Conservation (phyloP, 2,888 invertebrate species). For the Sarcophaga subvicina region DNA sequence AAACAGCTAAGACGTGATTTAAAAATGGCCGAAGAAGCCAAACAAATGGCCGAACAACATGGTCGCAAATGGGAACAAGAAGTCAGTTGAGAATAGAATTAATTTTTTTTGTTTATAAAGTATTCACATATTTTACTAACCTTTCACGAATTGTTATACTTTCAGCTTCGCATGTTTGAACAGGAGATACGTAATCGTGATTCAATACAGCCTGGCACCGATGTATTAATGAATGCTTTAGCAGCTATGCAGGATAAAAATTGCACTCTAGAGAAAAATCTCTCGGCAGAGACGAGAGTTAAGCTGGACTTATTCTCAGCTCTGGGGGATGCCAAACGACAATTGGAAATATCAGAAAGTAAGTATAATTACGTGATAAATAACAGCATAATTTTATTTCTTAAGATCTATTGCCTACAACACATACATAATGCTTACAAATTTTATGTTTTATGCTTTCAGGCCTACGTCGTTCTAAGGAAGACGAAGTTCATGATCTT, state of each 20-base stretch:
- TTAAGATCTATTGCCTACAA: too few species aligned
- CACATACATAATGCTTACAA: too few species aligned
- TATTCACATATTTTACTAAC: neutral
- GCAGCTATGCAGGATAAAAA: slow-evolving; percentile 95
- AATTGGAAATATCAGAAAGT: slow-evolving; percentile 94
- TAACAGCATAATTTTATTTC: too few species aligned
- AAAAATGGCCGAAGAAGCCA: slow-evolving; percentile 86
- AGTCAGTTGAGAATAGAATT: slow-evolving; percentile 71
- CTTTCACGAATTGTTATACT: neutral
- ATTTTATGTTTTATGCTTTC: slow-evolving; percentile 55
- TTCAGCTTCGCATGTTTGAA: slow-evolving; percentile 80
- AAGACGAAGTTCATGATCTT: slow-evolving; percentile 95
- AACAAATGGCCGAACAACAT: slow-evolving; percentile 81
- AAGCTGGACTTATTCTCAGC: slow-evolving; percentile 99
- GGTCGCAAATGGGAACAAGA: slow-evolving; percentile 81
- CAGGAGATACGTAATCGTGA: slow-evolving; percentile 80
- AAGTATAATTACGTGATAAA: slow-evolving; percentile 77
- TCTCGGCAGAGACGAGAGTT: slow-evolving; percentile 98
- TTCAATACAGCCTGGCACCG: slow-evolving; percentile 84
- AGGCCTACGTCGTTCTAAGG: slow-evolving; percentile 92
- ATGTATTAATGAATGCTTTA: slow-evolving; percentile 90
- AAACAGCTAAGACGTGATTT: slow-evolving; percentile 86
- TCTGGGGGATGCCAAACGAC: slow-evolving; percentile 96
- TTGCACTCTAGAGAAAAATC: slow-evolving; percentile 94
- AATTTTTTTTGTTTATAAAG: neutral